These are phyloP conservation scores for Nephila pilipes DNA, from an alignment of 1,140 invertebrate genomes.

Conservation along the genomic window DNA sequence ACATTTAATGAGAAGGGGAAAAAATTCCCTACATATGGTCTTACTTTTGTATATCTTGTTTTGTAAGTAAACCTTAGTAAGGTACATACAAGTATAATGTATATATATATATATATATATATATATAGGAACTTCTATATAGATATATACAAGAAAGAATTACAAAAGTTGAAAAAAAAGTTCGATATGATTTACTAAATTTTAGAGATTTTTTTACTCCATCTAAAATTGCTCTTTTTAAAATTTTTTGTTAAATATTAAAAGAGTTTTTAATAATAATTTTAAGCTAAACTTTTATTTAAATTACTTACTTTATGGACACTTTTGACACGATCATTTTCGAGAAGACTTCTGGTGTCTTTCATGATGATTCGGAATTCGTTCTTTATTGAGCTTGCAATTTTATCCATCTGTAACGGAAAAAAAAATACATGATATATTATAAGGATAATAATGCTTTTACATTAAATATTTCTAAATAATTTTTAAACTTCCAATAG, in stretches of 20 bases:
- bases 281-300: not conserved
- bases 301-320: slow-evolving; percentile 39
- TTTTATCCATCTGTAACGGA: slow-evolving; percentile 49
- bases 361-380: slow-evolving; percentile 58
- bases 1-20: no score
- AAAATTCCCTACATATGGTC: no score
- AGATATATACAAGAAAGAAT: no score
- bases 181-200: not conserved
- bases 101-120: no score
- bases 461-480: not conserved
- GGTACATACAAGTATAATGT: no score
- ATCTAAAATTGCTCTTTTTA: not conserved
- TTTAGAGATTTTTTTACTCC: not conserved
- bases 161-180: no score
- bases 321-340: slow-evolving; percentile 29
- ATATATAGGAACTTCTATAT: no score
- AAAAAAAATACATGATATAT: not conserved
- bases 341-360: slow-evolving; percentile 44
- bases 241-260: not conserved
- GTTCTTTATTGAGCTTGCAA: slow-evolving; percentile 14
- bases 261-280: not conserved
- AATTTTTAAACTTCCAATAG: not conserved
- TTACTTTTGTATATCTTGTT: no score
- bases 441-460: not conserved
- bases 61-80: no score